Evolutionary conservation across 1,140 invertebrate genomes (phyloP).

Genomic region (Marisa cornuarietis): DNA sequence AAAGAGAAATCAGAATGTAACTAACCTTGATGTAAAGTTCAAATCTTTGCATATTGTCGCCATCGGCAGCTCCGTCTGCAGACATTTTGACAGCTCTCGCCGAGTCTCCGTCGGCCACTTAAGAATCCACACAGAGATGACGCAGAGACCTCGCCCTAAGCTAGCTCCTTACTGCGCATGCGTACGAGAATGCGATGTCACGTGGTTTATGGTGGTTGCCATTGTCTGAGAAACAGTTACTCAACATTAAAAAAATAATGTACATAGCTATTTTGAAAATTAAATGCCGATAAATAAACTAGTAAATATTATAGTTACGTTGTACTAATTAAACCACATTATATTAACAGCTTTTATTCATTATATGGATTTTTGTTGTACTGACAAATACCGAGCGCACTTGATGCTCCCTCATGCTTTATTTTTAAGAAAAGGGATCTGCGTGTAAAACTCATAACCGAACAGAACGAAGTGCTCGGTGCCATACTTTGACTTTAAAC

Average conservation of each 20-base stretch:
- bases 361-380: not conserved
- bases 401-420: too few relatives aligned
- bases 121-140: conserved; percentile 17
- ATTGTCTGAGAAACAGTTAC: not conserved
- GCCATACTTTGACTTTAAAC: too few relatives aligned
- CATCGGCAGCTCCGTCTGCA: conserved; percentile 26
- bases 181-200: conserved; percentile 11
- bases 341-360: not conserved
- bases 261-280: not conserved
- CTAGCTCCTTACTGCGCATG: conserved; percentile 17
- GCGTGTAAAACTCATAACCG: too few relatives aligned
- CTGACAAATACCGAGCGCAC: too few relatives aligned
- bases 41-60: conserved; percentile 36
- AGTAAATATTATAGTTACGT: too few relatives aligned
- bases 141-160: conserved; percentile 32
- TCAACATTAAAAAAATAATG: not conserved
- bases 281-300: too few relatives aligned
- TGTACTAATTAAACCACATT: not conserved
- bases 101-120: conserved; percentile 19
- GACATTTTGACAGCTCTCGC: conserved; percentile 28
- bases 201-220: conserved; percentile 12
- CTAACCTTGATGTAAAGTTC: conserved; percentile 51
- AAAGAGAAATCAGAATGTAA: not conserved
- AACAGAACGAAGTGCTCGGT: too few relatives aligned
- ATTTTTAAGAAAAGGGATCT: too few relatives aligned